phyloP scores from a whole-genome alignment of 1,140 invertebrate species.

The Arctopsyche grandis region DNA sequence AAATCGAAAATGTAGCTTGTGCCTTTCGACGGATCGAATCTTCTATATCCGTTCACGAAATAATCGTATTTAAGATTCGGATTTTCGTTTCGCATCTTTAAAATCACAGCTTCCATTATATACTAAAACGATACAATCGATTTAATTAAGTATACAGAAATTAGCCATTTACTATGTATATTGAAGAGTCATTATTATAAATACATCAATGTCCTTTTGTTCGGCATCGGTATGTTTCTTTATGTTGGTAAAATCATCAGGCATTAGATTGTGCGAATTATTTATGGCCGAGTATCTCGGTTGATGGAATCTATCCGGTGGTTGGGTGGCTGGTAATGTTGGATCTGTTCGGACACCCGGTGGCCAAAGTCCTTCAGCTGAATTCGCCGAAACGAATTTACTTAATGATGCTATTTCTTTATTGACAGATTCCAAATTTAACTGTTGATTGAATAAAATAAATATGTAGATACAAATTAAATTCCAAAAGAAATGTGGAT shows the following conservation, averaged over 20 bases:
- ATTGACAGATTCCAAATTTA: slow-evolving; percentile 65
- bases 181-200: slow-evolving; percentile 1
- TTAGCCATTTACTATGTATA: neutral
- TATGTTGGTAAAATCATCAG: slow-evolving; percentile 74
- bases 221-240: slow-evolving; percentile 69
- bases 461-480: too few species aligned
- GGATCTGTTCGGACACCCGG: slow-evolving; percentile 44
- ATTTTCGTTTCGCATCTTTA: slow-evolving; percentile 70
- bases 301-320: slow-evolving; percentile 85
- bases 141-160: slow-evolving; percentile 23
- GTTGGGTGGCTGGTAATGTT: slow-evolving; percentile 67
- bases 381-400: slow-evolving; percentile 51
- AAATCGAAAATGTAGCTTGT: slow-evolving; percentile 90
- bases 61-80: slow-evolving; percentile 65
- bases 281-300: slow-evolving; percentile 88
- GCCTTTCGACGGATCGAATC: slow-evolving; percentile 87
- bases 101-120: slow-evolving; percentile 69
- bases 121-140: slow-evolving; percentile 62
- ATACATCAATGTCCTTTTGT: slow-evolving; percentile 72
- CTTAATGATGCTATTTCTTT: slow-evolving; percentile 62
- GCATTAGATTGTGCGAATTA: slow-evolving; percentile 79
- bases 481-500: too few species aligned
- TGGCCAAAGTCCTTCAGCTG: slow-evolving; percentile 58
- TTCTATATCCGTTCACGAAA: slow-evolving; percentile 83
- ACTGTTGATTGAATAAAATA: slow-evolving; percentile 58